A percentile compares a stretch with the other conserved stretches of the same genome.
Conservation (phyloP, 2,888 invertebrate genomes). For the Clepsis dumicolana region DNA sequence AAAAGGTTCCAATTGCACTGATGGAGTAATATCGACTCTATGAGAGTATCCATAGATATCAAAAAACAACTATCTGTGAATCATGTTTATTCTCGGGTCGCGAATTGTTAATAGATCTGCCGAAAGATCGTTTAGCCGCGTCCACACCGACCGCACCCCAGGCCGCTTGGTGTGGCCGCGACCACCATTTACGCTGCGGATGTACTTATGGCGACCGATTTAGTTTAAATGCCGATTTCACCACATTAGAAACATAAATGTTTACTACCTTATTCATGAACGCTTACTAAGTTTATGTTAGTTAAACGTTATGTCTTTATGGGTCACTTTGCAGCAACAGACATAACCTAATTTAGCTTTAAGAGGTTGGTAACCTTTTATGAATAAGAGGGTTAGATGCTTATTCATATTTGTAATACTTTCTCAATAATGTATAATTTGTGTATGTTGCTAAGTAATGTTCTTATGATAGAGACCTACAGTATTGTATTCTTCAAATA, state of each 20-base stretch:
- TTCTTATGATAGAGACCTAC: slow-evolving; percentile 6
- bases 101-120: slow-evolving; percentile 14
- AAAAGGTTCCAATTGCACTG: background rate
- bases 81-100: background rate
- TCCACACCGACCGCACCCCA: slow-evolving; percentile 14
- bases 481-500: slow-evolving; percentile 13
- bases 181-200: background rate
- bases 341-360: background rate
- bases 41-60: background rate
- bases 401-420: slow-evolving; percentile 5
- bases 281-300: background rate
- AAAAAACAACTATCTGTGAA: background rate
- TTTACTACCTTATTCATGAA: background rate
- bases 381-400: background rate
- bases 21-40: background rate
- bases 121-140: background rate
- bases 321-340: background rate
- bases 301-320: background rate
- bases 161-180: slow-evolving; percentile 12
- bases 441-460: background rate
- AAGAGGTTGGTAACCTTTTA: background rate
- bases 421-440: slow-evolving; percentile 14
- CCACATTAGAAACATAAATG: slow-evolving; percentile 5
- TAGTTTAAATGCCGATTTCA: slow-evolving; percentile 13
- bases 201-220: slow-evolving; percentile 19